Percentiles rank a stretch among this genome's conserved stretches.
Conservation (phyloP, 2,113 vertebrate species). For the Dromaius novaehollandiae region DNA sequence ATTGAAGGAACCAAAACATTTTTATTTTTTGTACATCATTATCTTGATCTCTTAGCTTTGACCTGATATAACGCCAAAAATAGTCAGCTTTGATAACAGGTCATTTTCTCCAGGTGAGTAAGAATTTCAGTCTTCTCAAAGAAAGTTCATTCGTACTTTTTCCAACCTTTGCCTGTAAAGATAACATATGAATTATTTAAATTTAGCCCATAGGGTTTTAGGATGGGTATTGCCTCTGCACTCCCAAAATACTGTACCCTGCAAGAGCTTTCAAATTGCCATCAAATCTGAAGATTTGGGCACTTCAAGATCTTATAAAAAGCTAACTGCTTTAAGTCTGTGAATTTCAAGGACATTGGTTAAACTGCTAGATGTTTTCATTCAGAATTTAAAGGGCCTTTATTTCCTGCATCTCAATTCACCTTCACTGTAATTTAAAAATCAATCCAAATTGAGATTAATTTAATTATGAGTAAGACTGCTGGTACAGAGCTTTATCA, state of each 20-base stretch:
- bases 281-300: background rate
- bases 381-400: background rate
- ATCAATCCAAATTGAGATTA: background rate
- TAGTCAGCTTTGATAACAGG: background rate
- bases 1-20: background rate
- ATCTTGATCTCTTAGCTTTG: background rate
- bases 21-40: background rate
- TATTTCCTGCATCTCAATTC: constrained; percentile 2
- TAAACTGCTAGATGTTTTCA: background rate
- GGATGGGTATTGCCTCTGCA: background rate
- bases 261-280: background rate
- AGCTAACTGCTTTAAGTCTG: background rate
- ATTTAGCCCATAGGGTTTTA: background rate
- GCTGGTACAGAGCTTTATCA: background rate
- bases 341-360: background rate
- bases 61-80: background rate
- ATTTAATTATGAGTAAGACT: background rate
- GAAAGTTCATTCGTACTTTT: background rate
- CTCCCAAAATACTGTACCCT: background rate
- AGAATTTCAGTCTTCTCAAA: background rate
- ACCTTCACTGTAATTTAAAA: constrained; percentile 14
- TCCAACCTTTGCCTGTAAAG: background rate
- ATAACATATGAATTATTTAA: background rate
- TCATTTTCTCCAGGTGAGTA: background rate
- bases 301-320: background rate